Conservation (phyloP, 2,797 vertebrate genomes). For the Apogon hyalosoma region DNA sequence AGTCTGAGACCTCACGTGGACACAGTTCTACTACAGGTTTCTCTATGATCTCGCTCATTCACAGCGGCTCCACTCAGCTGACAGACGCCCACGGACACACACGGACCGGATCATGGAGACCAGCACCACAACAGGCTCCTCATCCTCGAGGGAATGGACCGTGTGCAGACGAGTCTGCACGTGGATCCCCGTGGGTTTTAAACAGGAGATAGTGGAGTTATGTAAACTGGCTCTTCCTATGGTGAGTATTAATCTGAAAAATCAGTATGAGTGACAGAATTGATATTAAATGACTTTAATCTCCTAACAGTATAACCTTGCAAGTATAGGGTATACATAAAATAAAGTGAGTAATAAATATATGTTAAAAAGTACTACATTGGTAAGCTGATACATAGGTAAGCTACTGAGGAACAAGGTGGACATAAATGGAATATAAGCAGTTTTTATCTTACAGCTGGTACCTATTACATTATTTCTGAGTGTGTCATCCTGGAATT, state of each 20-base stretch:
- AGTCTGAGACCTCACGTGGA: background rate
- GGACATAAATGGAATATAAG: too few relatives aligned
- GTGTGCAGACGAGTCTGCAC: conserved; percentile 6
- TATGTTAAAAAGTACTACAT: too few relatives aligned
- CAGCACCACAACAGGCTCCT: background rate
- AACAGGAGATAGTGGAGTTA: conserved; percentile 65
- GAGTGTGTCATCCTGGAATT: too few relatives aligned
- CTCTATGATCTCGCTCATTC: background rate
- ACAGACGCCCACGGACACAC: background rate
- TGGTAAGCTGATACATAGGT: too few relatives aligned
- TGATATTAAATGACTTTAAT: too few relatives aligned
- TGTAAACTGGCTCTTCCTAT: conserved; percentile 70
- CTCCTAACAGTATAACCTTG: too few relatives aligned
- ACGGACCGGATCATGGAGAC: conserved; percentile 31
- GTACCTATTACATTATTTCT: too few relatives aligned
- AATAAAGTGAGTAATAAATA: too few relatives aligned
- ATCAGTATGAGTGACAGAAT: background rate
- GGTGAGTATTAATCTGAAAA: conserved; percentile 65
- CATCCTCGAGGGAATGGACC: conserved; percentile 7
- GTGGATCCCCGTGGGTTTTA: conserved; percentile 63
- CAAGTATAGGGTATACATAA: too few relatives aligned
- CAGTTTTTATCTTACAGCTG: too few relatives aligned
- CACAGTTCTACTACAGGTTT: background rate
- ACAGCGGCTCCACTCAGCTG: background rate
- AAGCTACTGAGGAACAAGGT: too few relatives aligned